phyloP scores from a whole-genome alignment of 2,797 vertebrate genomes.

The Caiman crocodilus region DNA sequence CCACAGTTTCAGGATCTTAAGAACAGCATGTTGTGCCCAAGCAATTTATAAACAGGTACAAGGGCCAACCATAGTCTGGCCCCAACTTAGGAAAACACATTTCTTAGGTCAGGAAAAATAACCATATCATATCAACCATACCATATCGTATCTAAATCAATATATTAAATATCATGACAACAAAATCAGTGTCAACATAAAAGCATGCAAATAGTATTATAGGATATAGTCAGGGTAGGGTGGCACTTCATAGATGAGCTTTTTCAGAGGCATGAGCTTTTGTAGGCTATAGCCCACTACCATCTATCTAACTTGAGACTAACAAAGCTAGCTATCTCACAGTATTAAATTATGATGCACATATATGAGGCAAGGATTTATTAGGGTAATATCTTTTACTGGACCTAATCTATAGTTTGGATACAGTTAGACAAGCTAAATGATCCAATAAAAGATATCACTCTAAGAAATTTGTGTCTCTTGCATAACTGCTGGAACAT shows the following conservation, averaged over 20 bases:
- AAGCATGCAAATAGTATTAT: neutral
- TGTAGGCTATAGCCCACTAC: too few species aligned
- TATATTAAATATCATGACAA: neutral
- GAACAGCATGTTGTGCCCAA: neutral
- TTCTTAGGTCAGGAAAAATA: neutral
- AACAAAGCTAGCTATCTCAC: too few species aligned
- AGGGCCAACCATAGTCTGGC: neutral
- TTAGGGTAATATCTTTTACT: too few species aligned
- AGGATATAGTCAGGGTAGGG: too few species aligned
- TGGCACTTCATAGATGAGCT: too few species aligned
- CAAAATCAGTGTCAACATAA: neutral
- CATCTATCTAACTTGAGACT: too few species aligned
- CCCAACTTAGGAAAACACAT: neutral
- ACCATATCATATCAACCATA: neutral
- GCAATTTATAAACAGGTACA: rapidly evolving
- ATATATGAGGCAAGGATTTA: neutral
- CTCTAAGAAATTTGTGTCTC: too few species aligned
- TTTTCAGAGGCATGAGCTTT: too few species aligned
- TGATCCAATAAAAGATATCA: too few species aligned
- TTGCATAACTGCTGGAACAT: too few species aligned
- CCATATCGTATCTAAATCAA: neutral
- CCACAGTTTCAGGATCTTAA: neutral
- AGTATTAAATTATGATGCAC: neutral
- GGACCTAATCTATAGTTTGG: too few species aligned
- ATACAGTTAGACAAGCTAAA: too few species aligned